Evolutionary conservation across 53 echinoderm and acorn worm genomes (phyloP), one percentile per base, ranked within the genome.

Genomic region (Luidia sarsii): DNA sequence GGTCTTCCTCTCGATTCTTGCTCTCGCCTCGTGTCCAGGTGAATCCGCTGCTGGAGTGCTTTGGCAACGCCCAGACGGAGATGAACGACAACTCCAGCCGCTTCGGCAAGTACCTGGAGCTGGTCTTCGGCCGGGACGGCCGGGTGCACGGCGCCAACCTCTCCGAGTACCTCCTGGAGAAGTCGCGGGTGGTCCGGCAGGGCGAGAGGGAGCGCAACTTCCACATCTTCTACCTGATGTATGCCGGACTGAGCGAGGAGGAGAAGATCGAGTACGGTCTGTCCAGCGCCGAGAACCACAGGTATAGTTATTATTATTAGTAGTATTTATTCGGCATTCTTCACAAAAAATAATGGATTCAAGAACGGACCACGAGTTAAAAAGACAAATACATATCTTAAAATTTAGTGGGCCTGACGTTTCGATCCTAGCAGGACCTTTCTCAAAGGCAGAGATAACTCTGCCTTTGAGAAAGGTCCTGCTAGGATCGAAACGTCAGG

Each of bases 21-120:
- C n/a, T n/a, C n/a, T n/a, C n/a, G n/a, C n/a, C n/a, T n/a, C n/a
- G n/a, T n/a, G n/a, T 11, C 16, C 75, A 95, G 95, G 95, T 95
- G 7, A 95, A 93, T 39, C 95, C 95, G 2, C 35, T 95, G 3
- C 51, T 95, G 39, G 95, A 95, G 73, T 90, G 90, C 45, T 95
- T 95, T 79, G 95, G 95, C 13, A 95, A 95, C 81, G 95, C 92
- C 52, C 92, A 93, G 69, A 95, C 95, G 2, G 82, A 77, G 3
- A 95, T 95, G 95, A 95, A 95, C 41, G 83, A 95, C 65, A 95
- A 95, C 81, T 95, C 95, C 22, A 95, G 95, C 46, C 85, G 95
- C 7, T 95, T 95, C 68, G 95, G 95, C 36, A 95, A 95, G 81
- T 95, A 85, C 68, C 43, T 95, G 19, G 88, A 92, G 69, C 73